Conservation (phyloP, 2,797 vertebrate species). For the Gallinago solitaria region DNA sequence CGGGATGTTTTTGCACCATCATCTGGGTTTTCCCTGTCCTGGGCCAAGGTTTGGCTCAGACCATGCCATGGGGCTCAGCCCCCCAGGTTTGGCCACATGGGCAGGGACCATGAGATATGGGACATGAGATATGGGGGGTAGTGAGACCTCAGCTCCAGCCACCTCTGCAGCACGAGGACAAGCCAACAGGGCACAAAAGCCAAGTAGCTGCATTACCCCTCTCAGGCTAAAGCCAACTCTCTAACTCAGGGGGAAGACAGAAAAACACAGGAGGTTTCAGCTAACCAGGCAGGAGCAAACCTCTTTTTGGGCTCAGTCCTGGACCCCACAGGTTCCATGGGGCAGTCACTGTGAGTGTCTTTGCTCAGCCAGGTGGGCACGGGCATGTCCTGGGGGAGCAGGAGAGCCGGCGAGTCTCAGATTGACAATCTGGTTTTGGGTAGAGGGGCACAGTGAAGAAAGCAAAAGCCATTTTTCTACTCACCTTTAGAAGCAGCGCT, state of each 20-base stretch:
- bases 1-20: neutral
- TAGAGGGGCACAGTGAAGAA: neutral
- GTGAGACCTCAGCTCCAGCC: neutral
- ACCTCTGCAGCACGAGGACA: fast-evolving
- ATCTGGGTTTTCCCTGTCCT: neutral
- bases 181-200: neutral
- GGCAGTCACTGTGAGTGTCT: neutral
- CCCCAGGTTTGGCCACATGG: neutral
- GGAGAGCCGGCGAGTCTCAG: neutral
- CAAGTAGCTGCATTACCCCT: fast-evolving
- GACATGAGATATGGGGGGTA: neutral
- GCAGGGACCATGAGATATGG: too few relatives aligned
- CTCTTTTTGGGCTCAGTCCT: fast-evolving
- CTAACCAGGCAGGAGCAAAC: neutral
- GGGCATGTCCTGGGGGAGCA: neutral
- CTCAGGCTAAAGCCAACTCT: neutral
- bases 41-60: neutral
- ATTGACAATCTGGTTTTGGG: neutral
- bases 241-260: neutral
- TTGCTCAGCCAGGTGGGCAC: neutral
- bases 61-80: neutral
- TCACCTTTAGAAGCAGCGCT: neutral
- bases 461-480: neutral
- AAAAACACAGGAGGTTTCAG: neutral
- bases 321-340: fast-evolving